Percentiles rank a stretch among this genome's conserved stretches.
Conservation (phyloP, 2,888 invertebrate species). For the Melieria omissa region DNA sequence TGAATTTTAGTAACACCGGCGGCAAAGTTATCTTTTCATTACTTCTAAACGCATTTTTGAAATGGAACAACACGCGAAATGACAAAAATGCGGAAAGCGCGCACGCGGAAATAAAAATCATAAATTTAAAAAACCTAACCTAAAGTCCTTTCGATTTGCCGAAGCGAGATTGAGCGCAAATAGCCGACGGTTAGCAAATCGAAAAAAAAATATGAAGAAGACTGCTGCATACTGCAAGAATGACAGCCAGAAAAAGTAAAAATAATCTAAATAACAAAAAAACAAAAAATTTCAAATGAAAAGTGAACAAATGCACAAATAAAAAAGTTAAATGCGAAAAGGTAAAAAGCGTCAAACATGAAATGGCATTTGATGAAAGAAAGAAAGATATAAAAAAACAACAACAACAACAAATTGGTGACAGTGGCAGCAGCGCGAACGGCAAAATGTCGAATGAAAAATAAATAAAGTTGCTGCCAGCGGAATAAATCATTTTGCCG, state of each 20-base stretch:
- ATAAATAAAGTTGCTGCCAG: slow-evolving; percentile 32
- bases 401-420: slow-evolving; percentile 20
- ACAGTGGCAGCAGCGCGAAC: neutral
- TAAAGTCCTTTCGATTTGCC: slow-evolving; percentile 30
- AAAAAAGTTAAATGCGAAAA: neutral
- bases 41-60: slow-evolving; percentile 55
- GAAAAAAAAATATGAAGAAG: slow-evolving; percentile 12
- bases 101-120: slow-evolving; percentile 33
- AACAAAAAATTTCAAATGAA: neutral
- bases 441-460: slow-evolving; percentile 34
- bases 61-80: slow-evolving; percentile 19
- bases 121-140: slow-evolving; percentile 39
- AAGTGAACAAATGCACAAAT: neutral
- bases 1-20: slow-evolving; percentile 49
- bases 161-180: slow-evolving; percentile 38
- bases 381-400: neutral
- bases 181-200: slow-evolving; percentile 28
- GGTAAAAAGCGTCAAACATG: slow-evolving; percentile 2
- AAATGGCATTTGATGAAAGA: neutral
- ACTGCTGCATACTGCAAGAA: neutral
- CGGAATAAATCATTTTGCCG: slow-evolving; percentile 31
- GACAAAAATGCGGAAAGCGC: neutral
- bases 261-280: neutral
- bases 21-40: slow-evolving; percentile 66
- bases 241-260: slow-evolving; percentile 8